Evolutionary conservation across 1,140 invertebrate genomes (phyloP).

Genomic region (Mesaphorura yosii): DNA sequence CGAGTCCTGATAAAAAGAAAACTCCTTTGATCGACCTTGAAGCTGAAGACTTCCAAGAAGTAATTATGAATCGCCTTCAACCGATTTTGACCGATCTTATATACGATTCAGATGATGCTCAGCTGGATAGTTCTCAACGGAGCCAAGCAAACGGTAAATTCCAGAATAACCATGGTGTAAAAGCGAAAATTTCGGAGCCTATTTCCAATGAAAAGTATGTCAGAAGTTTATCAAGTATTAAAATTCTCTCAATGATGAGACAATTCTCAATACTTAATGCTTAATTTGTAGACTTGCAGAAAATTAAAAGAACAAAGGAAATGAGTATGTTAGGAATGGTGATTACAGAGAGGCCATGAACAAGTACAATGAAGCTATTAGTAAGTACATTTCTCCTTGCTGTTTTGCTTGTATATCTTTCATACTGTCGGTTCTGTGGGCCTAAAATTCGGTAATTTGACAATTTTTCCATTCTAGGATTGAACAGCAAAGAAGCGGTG

Average conservation of each 20-base stretch:
- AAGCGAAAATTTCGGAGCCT: background rate
- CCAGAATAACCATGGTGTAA: background rate
- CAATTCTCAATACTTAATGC: background rate
- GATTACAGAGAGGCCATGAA: conserved; percentile 72
- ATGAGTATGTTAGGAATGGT: conserved; percentile 70
- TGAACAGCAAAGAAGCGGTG: conserved; percentile 41
- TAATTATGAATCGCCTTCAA: background rate
- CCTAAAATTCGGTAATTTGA: conserved; percentile 45
- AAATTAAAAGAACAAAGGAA: conserved; percentile 75
- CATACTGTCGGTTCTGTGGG: background rate
- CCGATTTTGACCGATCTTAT: background rate
- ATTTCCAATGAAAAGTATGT: background rate
- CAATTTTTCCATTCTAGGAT: conserved; percentile 54
- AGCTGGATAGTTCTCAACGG: background rate
- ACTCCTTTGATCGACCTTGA: too few relatives aligned
- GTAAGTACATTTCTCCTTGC: conserved; percentile 39
- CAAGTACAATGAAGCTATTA: conserved; percentile 76
- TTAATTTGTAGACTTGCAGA: conserved; percentile 56
- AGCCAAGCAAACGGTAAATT: background rate
- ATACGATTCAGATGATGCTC: background rate
- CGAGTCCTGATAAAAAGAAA: too few relatives aligned
- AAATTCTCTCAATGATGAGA: background rate
- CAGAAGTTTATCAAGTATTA: background rate
- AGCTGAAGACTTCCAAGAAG: too few relatives aligned
- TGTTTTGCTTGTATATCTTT: background rate